phyloP scores from a whole-genome alignment of 2,113 vertebrate species.

The Oryzias celebensis region DNA sequence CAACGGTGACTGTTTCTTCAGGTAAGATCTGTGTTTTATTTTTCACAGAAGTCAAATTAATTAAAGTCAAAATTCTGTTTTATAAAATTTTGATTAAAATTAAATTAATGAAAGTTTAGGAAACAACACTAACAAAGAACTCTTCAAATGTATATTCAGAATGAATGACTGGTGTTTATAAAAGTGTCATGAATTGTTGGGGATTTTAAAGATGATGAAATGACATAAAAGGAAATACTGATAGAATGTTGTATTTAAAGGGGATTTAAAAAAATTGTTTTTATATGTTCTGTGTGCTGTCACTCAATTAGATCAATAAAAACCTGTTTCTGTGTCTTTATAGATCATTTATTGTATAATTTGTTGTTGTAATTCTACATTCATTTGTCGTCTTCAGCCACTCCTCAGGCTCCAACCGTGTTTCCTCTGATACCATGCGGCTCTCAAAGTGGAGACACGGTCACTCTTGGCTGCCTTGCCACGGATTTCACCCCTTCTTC shows the following conservation, averaged over 20 bases:
- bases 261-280: neutral
- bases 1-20: slow-evolving; percentile 36
- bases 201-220: too few relatives aligned
- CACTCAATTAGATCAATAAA: neutral
- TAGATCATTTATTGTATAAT: neutral
- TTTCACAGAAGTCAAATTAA: neutral
- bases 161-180: too few relatives aligned
- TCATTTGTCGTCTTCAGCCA: slow-evolving; percentile 15
- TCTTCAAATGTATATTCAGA: too few relatives aligned
- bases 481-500: slow-evolving; percentile 67
- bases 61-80: neutral
- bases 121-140: too few relatives aligned
- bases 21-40: neutral
- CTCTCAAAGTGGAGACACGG: rapidly evolving
- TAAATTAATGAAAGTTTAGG: too few relatives aligned
- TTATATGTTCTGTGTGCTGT: neutral
- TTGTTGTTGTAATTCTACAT: neutral
- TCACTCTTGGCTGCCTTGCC: slow-evolving; percentile 79
- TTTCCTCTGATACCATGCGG: slow-evolving; percentile 73
- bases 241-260: too few relatives aligned
- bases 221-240: too few relatives aligned
- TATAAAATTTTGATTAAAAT: too few relatives aligned
- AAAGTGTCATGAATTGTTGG: too few relatives aligned
- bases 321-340: neutral
- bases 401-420: slow-evolving; percentile 7